Evolutionary conservation across 2,797 vertebrate genomes (phyloP).

Genomic region (Cephalopachus bancanus): DNA sequence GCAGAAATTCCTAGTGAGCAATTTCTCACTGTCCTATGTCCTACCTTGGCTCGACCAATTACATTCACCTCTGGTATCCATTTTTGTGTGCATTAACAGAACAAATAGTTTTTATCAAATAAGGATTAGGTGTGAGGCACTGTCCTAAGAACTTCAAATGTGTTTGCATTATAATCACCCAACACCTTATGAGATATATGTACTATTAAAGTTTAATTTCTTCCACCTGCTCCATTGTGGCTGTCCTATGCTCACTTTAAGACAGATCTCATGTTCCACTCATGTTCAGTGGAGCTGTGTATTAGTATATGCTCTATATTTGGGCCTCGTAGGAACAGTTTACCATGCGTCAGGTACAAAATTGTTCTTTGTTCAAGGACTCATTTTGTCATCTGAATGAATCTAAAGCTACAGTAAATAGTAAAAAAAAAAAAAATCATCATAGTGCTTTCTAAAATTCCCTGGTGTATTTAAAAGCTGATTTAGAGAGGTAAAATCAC

Average conservation of each 20-base stretch:
- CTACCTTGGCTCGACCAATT: neutral
- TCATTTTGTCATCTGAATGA: slow-evolving; percentile 22
- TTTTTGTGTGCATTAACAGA: neutral
- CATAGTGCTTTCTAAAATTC: slow-evolving; percentile 12
- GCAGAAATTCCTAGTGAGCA: neutral
- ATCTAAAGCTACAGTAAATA: neutral
- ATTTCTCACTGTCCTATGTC: neutral
- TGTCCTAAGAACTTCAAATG: neutral
- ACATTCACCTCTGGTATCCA: neutral
- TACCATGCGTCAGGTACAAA: neutral
- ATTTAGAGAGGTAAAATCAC: neutral
- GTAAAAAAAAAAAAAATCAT: neutral
- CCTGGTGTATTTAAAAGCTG: neutral
- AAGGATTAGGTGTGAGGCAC: neutral
- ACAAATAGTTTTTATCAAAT: neutral
- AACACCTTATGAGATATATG: neutral
- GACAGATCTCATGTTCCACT: neutral
- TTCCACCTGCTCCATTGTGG: neutral
- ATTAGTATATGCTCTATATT: neutral
- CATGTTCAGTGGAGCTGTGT: neutral
- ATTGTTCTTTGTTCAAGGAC: neutral
- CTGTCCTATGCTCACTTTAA: neutral
- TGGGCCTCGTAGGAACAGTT: neutral
- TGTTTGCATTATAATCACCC: neutral
- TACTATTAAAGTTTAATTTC: neutral